Base-by-base conservation (phyloP, 2,797 vertebrate species). In the Lutjanus campechanus region DNA sequence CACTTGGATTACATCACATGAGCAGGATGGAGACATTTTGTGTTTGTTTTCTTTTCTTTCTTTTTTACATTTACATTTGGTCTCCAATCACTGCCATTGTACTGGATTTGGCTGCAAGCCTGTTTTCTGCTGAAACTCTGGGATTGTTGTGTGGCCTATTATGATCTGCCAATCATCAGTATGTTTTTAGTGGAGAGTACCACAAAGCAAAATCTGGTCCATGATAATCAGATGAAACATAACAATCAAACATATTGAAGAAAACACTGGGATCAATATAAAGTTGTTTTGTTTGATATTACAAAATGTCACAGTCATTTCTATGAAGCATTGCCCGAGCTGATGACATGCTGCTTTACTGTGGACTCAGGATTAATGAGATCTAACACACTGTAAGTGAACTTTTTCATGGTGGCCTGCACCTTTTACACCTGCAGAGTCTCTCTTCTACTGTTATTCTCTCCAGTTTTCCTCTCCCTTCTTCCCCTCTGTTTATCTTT, bases 401-500 rank as follows among this genome's bases (percentile, higher is more conserved):
- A 64, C 17, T 19, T 77, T 55, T 69, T 59, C 41, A 62, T 53
- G 13, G 25, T 49, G 41, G 11, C 2, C 8, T 56, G 3, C 19
- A 65, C 16, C 55, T 67, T 73, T 71, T 11, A 29, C 61, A 50
- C 19, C 41, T 20, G 11, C 1, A 25, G 17, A 62, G 19, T 74
- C 77, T 56, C n/a, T 50, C 3, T 36, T 63, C 5, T 29, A 20
- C 46, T 66, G 49, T 76, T 22, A 60, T 8, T 76, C 46, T 29
- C 64, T 71, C 6, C 12, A 25, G 25, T 63, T 62, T 58, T 51
- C 19, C 5, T 76, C n/a, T 69, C 17, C 51, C 40, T 56, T 58
- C 51, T 7, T 47, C 19, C 47, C 50, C 25, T 69, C 25, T 61
- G 19, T 88, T 83, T 86, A 61, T 84, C 5, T 60, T 25, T 50